Conservation (phyloP, 2,888 invertebrate genomes). For the Drosophila limbata region DNA sequence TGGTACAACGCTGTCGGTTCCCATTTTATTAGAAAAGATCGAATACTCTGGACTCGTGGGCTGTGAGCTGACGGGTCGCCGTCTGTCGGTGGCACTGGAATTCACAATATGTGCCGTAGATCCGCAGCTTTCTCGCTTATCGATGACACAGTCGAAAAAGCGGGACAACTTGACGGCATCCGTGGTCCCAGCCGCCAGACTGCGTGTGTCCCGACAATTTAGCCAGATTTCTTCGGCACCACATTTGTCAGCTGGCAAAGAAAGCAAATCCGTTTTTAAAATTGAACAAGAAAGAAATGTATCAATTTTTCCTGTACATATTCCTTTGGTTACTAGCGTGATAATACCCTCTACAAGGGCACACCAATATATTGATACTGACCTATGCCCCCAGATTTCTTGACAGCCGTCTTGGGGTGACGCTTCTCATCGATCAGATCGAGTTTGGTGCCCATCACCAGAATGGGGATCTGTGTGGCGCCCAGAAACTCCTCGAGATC, state of each 20-base stretch:
- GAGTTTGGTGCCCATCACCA: constrained; percentile 97
- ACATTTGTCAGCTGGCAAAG: constrained; percentile 92
- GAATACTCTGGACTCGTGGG: constrained; percentile 37
- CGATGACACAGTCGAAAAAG: constrained; percentile 94
- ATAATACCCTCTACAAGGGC: neutral
- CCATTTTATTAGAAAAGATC: constrained; percentile 18
- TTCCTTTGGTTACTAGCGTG: no score
- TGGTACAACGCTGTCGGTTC: constrained; percentile 39
- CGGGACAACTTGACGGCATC: constrained; percentile 96
- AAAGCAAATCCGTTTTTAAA: neutral
- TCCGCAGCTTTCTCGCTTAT: constrained; percentile 76
- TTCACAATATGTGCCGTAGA: constrained; percentile 16
- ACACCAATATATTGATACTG: constrained; percentile 12
- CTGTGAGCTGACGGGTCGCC: constrained; percentile 38
- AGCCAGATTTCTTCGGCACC: constrained; percentile 97
- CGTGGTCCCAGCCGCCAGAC: constrained; percentile 96
- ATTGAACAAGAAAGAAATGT: neutral
- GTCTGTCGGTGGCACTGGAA: constrained; percentile 47
- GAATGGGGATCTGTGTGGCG: constrained; percentile 94
- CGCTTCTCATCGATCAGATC: constrained; percentile 93
- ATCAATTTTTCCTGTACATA: no score
- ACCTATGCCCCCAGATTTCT: constrained; percentile 84
- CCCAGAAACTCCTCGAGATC: constrained; percentile 95
- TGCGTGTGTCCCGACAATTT: constrained; percentile 90
- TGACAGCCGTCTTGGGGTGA: constrained; percentile 84